A percentile compares a stretch with the other conserved stretches of the same genome.
Conservation (phyloP, 2,888 invertebrate genomes). For the Parelbella ahira region DNA sequence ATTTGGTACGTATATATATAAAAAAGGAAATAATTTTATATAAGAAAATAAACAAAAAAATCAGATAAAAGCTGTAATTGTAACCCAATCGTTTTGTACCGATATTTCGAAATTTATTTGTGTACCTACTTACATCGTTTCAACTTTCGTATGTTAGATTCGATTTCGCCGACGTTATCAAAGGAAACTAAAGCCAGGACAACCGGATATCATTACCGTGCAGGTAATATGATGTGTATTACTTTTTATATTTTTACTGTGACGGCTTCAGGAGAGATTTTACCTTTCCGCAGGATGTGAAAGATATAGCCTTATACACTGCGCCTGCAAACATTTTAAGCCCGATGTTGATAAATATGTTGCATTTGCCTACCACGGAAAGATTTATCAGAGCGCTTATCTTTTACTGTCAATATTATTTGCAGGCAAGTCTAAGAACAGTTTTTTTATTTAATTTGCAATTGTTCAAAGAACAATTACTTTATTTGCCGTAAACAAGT, state of each 20-base stretch:
- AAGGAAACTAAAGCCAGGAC: constrained; percentile 75
- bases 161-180: constrained; percentile 80
- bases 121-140: too few species aligned
- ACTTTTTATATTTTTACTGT: too few species aligned
- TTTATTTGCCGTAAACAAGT: too few species aligned
- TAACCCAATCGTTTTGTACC: too few species aligned
- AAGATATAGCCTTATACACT: constrained; percentile 77
- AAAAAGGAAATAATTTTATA: too few species aligned
- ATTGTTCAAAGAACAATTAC: too few species aligned
- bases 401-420: constrained; percentile 82
- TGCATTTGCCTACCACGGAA: constrained; percentile 81
- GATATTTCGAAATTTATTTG: too few species aligned
- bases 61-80: too few species aligned
- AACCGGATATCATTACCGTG: constrained; percentile 77
- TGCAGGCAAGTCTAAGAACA: constrained; percentile 57
- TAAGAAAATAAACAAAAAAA: too few species aligned
- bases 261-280: too few species aligned
- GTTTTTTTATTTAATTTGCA: background rate
- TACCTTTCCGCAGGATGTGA: constrained; percentile 55
- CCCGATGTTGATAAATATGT: constrained; percentile 80
- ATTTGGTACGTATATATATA: too few species aligned
- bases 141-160: too few species aligned
- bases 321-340: constrained; percentile 76
- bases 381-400: constrained; percentile 82
- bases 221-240: constrained; percentile 45